These are phyloP conservation scores for Stomatorhinus ivindoensis DNA, from an alignment of 2,113 vertebrate species.

Conservation along the genomic window DNA sequence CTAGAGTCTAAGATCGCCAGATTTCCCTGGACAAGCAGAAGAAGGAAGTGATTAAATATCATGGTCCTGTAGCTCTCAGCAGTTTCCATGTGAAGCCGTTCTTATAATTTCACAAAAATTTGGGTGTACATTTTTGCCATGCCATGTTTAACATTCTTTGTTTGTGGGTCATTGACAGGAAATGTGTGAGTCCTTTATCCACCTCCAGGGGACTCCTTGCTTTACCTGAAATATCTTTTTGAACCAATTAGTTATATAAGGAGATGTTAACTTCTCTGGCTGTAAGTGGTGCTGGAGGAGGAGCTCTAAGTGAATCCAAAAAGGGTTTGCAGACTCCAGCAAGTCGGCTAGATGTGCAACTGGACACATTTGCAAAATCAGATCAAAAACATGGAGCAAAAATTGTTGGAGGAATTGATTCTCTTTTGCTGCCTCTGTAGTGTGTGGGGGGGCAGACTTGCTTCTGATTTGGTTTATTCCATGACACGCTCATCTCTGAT, in stretches of 20 bases:
- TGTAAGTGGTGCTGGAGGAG: not conserved
- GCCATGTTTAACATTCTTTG: not conserved
- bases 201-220: not conserved
- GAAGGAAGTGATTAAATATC: not conserved
- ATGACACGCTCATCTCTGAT: not conserved
- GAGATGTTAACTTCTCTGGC: not conserved
- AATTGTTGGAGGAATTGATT: not conserved
- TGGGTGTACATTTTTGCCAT: not conserved
- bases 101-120: not conserved
- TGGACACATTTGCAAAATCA: not conserved
- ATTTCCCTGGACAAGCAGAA: not conserved
- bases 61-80: not conserved
- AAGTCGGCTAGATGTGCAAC: not conserved
- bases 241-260: not conserved
- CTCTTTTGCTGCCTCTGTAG: not conserved
- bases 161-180: not conserved
- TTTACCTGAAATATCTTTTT: not conserved
- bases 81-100: not conserved
- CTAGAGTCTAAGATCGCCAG: not conserved
- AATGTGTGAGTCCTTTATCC: not conserved
- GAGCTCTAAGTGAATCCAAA: not conserved
- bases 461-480: not conserved
- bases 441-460: not conserved
- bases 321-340: not conserved
- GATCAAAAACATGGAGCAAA: not conserved